These are phyloP conservation scores for Chaetorhynchus papuensis DNA, from an alignment of 2,113 vertebrate species.

Conservation along the genomic window DNA sequence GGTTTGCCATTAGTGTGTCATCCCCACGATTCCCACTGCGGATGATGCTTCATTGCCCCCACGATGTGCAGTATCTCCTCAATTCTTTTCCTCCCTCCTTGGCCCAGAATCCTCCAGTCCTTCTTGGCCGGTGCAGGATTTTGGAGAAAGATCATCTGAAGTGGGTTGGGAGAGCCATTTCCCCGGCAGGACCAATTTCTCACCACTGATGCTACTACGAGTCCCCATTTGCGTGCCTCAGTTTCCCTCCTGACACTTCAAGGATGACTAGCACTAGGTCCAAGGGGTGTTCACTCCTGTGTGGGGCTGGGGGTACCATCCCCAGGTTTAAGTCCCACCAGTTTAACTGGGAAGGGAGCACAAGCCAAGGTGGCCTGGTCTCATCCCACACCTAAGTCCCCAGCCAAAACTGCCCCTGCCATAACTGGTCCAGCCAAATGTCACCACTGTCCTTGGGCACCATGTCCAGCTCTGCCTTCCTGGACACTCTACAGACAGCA, in stretches of 20 bases:
- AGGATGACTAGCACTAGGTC: background rate
- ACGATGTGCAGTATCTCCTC: background rate
- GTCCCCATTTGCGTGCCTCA: background rate
- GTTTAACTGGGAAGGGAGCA: background rate
- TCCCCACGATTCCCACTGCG: background rate
- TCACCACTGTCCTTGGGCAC: background rate
- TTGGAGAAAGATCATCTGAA: background rate
- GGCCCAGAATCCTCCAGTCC: background rate
- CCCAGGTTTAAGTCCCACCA: background rate
- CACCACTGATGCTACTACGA: background rate
- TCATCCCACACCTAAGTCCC: background rate
- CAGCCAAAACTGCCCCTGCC: background rate
- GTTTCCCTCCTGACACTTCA: background rate
- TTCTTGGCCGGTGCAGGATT: background rate
- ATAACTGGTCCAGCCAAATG: background rate
- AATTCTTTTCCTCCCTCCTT: background rate
- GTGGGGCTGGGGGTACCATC: background rate
- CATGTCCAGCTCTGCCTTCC: background rate
- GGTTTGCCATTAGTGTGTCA: background rate
- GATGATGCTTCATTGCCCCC: background rate
- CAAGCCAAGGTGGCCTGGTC: background rate
- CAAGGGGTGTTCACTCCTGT: background rate
- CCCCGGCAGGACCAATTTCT: background rate
- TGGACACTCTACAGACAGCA: background rate
- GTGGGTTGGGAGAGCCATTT: background rate